Percentiles rank a stretch among this genome's conserved stretches.
Evolutionary conservation across 2,888 invertebrate species (phyloP).

Genomic region (Merodon equestris): DNA sequence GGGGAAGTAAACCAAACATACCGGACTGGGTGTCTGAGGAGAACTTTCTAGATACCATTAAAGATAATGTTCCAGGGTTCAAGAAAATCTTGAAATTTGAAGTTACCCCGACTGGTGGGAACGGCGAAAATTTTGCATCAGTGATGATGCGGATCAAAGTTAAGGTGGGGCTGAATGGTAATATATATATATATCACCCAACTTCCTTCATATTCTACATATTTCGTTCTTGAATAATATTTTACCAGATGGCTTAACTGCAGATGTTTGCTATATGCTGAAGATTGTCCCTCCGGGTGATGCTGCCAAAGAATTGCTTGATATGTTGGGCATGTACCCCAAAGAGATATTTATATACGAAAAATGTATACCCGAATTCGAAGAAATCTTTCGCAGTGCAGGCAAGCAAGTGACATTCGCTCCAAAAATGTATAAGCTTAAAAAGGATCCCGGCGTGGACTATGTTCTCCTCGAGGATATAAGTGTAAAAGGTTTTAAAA

Average conservation of each 20-base stretch:
- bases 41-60: slow-evolving; percentile 70
- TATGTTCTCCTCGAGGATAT: slow-evolving; percentile 76
- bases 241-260: slow-evolving; percentile 68
- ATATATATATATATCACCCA: no score
- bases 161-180: slow-evolving; percentile 71
- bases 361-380: slow-evolving; percentile 73
- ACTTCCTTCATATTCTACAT: no score
- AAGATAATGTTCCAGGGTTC: slow-evolving; percentile 69
- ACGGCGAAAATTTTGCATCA: slow-evolving; percentile 75
- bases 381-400: slow-evolving; percentile 72
- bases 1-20: neutral
- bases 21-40: slow-evolving; percentile 59
- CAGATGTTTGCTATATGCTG: slow-evolving; percentile 71
- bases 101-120: slow-evolving; percentile 68
- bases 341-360: slow-evolving; percentile 76
- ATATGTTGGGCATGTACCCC: slow-evolving; percentile 73
- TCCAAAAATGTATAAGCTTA: slow-evolving; percentile 73
- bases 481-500: slow-evolving; percentile 72
- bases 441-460: slow-evolving; percentile 70
- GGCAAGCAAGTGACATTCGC: slow-evolving; percentile 72
- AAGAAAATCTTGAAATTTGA: slow-evolving; percentile 70
- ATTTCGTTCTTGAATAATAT: neutral
- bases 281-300: slow-evolving; percentile 72
- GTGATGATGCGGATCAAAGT: slow-evolving; percentile 71
- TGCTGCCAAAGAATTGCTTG: slow-evolving; percentile 48